These are phyloP conservation scores for Anguilla rostrata DNA, from an alignment of 2,113 vertebrate genomes.

Conservation along the genomic window DNA sequence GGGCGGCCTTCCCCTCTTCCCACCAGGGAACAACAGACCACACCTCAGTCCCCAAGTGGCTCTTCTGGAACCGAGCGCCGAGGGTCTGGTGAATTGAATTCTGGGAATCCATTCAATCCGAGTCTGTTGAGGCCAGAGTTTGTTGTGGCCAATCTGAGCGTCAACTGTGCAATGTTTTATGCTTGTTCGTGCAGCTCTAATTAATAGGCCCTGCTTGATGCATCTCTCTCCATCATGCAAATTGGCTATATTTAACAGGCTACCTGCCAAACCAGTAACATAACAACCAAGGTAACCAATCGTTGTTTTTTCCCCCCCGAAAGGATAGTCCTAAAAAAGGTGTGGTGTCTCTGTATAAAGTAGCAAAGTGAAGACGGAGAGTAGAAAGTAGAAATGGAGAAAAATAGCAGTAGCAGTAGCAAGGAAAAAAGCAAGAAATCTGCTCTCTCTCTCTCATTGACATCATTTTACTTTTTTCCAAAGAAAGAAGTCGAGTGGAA, in stretches of 20 bases:
- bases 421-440: background rate
- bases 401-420: background rate
- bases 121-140: background rate
- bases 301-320: background rate
- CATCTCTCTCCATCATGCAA: too few relatives aligned
- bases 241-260: background rate
- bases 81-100: background rate
- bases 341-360: background rate
- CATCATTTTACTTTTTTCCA: background rate
- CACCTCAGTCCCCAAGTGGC: background rate
- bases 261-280: background rate
- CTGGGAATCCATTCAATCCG: background rate
- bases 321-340: background rate
- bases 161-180: background rate
- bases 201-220: background rate
- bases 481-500: background rate
- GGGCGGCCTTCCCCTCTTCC: background rate
- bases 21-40: background rate
- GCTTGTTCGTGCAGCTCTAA: background rate
- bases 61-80: background rate
- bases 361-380: background rate
- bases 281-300: background rate
- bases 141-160: background rate
- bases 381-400: background rate
- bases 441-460: background rate